A percentile compares a stretch with the other conserved stretches of the same genome.
Evolutionary conservation across 2,888 invertebrate species (phyloP).

Genomic region (Leptarthrus brevirostris): DNA sequence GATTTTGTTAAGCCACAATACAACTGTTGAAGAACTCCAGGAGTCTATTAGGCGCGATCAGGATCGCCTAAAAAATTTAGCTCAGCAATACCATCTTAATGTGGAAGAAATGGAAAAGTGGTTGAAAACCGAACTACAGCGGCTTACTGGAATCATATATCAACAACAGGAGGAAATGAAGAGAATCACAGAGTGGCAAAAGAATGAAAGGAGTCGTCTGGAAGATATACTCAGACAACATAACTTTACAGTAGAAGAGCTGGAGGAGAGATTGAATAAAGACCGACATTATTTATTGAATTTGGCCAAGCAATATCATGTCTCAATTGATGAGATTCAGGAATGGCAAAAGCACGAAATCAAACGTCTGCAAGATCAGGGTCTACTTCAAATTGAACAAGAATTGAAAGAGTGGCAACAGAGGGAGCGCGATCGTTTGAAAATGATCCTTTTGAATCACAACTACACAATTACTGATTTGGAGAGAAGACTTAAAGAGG

Average conservation of each 20-base stretch:
- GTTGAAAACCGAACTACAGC: conserved; percentile 61
- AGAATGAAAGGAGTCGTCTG: conserved; percentile 61
- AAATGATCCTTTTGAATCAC: conserved; percentile 60
- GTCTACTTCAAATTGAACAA: conserved; percentile 57
- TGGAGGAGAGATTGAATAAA: conserved; percentile 60
- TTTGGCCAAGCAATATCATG: conserved; percentile 62
- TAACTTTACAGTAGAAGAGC: conserved; percentile 60
- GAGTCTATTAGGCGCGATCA: conserved; percentile 62
- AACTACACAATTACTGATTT: conserved; percentile 64
- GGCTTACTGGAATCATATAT: conserved; percentile 61
- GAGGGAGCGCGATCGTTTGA: conserved; percentile 60
- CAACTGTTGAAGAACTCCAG: conserved; percentile 61
- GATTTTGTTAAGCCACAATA: conserved; percentile 62
- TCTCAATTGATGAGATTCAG: conserved; percentile 63
- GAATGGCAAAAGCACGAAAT: conserved; percentile 64
- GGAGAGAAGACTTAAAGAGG: conserved; percentile 61
- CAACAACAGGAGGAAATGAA: conserved; percentile 63
- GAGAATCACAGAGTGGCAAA: conserved; percentile 63
- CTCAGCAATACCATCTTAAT: conserved; percentile 61
- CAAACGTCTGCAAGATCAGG: conserved; percentile 61
- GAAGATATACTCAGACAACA: conserved; percentile 61
- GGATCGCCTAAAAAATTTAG: conserved; percentile 60
- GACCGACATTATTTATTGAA: conserved; percentile 62
- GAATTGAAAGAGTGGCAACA: conserved; percentile 63
- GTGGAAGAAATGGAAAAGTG: conserved; percentile 63